Evolutionary conservation across 2,888 invertebrate genomes (phyloP).

Genomic region (Ophion obscuratus): DNA sequence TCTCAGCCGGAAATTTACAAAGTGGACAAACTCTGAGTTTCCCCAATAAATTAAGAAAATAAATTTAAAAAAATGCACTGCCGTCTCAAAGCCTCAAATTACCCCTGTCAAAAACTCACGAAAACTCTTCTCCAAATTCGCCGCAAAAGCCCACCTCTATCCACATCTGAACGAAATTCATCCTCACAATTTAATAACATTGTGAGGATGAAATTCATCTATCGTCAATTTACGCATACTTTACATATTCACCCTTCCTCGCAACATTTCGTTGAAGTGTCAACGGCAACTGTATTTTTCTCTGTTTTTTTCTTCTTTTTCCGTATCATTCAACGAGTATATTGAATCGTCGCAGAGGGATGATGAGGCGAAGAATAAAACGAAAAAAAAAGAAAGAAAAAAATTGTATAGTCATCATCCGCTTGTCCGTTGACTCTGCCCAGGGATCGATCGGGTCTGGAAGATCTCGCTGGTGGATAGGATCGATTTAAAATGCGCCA

Average conservation of each 20-base stretch:
- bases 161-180: no score
- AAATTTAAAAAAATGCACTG: no score
- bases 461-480: constrained; percentile 62
- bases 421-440: constrained; percentile 62
- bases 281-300: constrained; percentile 7
- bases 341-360: constrained; percentile 53
- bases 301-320: background rate
- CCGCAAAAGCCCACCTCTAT: background rate
- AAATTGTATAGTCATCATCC: constrained; percentile 50
- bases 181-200: no score
- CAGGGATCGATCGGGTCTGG: constrained; percentile 56
- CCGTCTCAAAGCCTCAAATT: no score
- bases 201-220: no score
- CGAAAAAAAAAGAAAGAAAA: constrained; percentile 2
- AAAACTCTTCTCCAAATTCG: no score
- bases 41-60: no score
- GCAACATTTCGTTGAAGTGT: constrained; percentile 13
- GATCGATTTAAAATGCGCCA: constrained; percentile 75
- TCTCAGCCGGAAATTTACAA: no score
- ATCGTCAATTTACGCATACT: background rate
- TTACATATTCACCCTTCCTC: background rate
- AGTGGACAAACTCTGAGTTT: no score
- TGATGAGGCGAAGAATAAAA: constrained; percentile 38
- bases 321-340: background rate
- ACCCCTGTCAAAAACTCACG: no score